Evolutionary conservation across 2,888 invertebrate species (phyloP).

Genomic region (Macrosiphum euphorbiae): DNA sequence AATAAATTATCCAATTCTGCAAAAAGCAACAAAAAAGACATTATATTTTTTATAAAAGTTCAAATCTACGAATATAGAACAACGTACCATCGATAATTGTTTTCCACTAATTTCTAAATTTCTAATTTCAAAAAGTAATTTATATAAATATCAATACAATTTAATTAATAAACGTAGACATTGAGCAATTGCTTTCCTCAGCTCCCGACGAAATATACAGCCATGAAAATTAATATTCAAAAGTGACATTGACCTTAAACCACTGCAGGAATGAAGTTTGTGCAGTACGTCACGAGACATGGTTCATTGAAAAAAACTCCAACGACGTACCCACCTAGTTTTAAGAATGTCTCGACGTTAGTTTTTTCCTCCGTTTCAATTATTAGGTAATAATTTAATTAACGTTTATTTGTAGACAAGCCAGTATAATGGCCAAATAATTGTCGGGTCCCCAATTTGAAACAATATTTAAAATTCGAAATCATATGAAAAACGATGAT

Average conservation of each 20-base stretch:
- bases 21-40: background rate
- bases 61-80: background rate
- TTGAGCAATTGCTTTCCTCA: background rate
- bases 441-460: background rate
- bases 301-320: background rate
- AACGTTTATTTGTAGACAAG: background rate
- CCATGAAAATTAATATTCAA: background rate
- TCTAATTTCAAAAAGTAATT: background rate
- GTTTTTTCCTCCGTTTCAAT: background rate
- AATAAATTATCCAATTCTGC: background rate
- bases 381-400: background rate
- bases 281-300: background rate
- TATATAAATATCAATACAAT: background rate
- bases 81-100: background rate
- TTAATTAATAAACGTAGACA: background rate
- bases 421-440: background rate
- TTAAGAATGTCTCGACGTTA: background rate
- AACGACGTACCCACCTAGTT: background rate
- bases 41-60: background rate
- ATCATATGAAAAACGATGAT: background rate
- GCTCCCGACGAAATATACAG: background rate
- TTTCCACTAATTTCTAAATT: background rate
- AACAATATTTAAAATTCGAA: background rate
- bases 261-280: constrained; percentile 13
- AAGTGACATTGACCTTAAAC: constrained; percentile 12